Evolutionary conservation across 2,797 vertebrate species (phyloP).

Genomic region (Protosalanx chinensis): DNA sequence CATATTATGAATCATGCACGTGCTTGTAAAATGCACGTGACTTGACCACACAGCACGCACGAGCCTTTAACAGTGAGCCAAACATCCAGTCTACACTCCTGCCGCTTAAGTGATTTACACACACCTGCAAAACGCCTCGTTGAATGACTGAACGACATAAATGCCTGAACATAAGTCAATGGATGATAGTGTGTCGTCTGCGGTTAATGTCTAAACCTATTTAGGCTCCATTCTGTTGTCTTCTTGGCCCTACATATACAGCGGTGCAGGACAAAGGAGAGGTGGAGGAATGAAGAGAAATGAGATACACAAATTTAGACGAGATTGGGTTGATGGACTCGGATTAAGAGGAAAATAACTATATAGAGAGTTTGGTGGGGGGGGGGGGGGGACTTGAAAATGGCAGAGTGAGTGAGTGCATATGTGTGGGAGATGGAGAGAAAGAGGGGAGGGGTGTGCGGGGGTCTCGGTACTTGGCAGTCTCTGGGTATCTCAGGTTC

Average conservation of each 20-base stretch:
- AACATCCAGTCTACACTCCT: no score
- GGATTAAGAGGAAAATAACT: constrained; percentile 69
- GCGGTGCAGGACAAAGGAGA: constrained; percentile 38
- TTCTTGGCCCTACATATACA: no score
- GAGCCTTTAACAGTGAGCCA: no score
- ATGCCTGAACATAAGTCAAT: no score
- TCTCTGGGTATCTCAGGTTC: constrained; percentile 85
- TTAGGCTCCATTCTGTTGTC: background rate
- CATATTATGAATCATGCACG: no score
- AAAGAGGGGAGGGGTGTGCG: constrained; percentile 50
- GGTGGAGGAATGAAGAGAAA: constrained; percentile 69
- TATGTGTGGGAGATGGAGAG: constrained; percentile 71
- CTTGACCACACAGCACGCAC: no score
- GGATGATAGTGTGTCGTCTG: no score
- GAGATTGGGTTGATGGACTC: constrained; percentile 74
- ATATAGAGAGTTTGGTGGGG: constrained; percentile 51
- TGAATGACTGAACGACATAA: no score
- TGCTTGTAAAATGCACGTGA: no score
- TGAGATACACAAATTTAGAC: constrained; percentile 73
- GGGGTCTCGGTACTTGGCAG: constrained; percentile 77
- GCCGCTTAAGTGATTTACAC: no score
- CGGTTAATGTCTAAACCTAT: background rate
- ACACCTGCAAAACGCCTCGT: no score
- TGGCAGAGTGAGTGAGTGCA: constrained; percentile 63
- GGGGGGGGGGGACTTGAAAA: constrained; percentile 58